Conservation (phyloP, 2,113 vertebrate genomes). For the Ivindomyrus marchei region DNA sequence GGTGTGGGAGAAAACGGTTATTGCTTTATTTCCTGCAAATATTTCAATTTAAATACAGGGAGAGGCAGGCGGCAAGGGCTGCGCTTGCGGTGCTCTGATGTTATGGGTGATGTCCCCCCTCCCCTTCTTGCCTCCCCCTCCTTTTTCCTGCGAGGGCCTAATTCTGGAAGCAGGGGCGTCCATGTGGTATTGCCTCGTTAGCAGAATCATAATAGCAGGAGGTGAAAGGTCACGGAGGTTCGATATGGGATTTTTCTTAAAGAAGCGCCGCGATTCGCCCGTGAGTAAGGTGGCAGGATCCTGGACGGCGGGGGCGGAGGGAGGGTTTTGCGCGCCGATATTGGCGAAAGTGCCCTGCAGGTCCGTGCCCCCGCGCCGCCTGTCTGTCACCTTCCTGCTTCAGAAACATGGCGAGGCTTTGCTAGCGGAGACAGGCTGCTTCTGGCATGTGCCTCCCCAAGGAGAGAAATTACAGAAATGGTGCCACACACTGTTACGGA, state of each 20-base stretch:
- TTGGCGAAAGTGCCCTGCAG: constrained; percentile 44
- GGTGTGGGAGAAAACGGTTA: constrained; percentile 32
- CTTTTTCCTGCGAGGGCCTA: constrained; percentile 33
- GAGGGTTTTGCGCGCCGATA: constrained; percentile 40
- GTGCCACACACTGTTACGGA: neutral
- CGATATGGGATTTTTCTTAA: constrained; percentile 39
- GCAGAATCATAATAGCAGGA: constrained; percentile 44
- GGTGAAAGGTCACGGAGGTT: constrained; percentile 47
- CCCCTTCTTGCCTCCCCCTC: neutral
- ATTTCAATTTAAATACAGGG: constrained; percentile 38
- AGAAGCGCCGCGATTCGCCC: constrained; percentile 40
- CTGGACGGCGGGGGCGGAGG: constrained; percentile 31
- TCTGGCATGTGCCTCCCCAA: neutral
- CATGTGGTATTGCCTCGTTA: constrained; percentile 47
- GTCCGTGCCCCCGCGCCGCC: constrained; percentile 21
- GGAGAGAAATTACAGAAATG: neutral
- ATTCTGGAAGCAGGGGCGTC: constrained; percentile 40
- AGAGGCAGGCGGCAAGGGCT: constrained; percentile 19
- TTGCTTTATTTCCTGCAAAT: constrained; percentile 39
- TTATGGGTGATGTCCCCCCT: constrained; percentile 36
- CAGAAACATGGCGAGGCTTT: neutral
- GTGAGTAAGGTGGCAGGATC: constrained; percentile 53
- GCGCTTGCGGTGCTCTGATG: constrained; percentile 29
- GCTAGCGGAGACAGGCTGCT: neutral
- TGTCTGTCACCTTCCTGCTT: neutral